Evolutionary conservation across 2,113 vertebrate genomes (phyloP), one percentile per base, ranked within the genome.

Genomic region (Myocastor coypus): DNA sequence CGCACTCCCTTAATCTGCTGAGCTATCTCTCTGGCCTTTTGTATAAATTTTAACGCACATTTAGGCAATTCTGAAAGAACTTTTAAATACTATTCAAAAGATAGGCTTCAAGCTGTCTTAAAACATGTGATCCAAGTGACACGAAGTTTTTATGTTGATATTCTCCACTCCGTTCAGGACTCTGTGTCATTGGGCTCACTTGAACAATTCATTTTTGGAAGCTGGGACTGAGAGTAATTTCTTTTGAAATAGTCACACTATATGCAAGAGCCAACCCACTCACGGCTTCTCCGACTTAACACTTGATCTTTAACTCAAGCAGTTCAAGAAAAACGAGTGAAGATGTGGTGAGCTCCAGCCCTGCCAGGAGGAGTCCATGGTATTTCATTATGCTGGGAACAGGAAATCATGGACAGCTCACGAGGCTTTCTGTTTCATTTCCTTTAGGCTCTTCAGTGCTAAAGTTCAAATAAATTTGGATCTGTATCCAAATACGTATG

Each of bases 131-230:
- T 90, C 82, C 68, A 94, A 88, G 46, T 73, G 73, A 69, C 73
- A 77, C 22, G 32, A 77, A n/a, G 40, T 64, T 85, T 77, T 40
- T 71, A 91, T 34, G 64, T 78, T 89, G 34, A 82, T 11, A 84
- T 87, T 84, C 89, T 66, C 82, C 61, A 61, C 63, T 68, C 55
- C 80, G 26, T 91, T 93, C 22, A 82, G 7, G 42, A 89, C 92
- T 83, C 87, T 34, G 14, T 81, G 57, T 57, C 77, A 69, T n/a
- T 69, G 24, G 4, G 32, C 7, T 96, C 19, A 57, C 89, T 84
- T 94, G 91, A 94, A 63, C 89, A 81, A 86, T 59, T 94, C 32
- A 95, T 71, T 92, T 97, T 82, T 98, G 37, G 42, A 93, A 94
- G 73, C 57, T 52, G 3, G 20, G 34, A 82, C 92, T 93, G 96